These are phyloP conservation scores for Xestia c-nigrum DNA, from an alignment of 2,888 invertebrate species.

Conservation along the genomic window DNA sequence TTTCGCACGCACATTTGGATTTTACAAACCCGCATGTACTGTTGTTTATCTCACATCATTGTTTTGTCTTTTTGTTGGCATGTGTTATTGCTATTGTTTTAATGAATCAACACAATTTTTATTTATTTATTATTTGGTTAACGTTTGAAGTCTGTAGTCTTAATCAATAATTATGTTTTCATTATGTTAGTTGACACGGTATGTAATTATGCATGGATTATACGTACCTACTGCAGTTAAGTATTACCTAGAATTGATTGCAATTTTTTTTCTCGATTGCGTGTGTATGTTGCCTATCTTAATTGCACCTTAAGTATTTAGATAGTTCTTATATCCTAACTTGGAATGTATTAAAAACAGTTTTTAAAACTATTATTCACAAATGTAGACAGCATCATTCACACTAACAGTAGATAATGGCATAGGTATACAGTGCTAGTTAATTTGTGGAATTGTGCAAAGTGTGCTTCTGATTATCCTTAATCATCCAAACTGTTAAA, in stretches of 20 bases:
- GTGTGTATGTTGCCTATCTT: constrained; percentile 16
- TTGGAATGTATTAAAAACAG: not conserved
- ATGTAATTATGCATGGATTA: constrained; percentile 27
- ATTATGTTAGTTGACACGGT: constrained; percentile 3
- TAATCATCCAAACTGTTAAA: not conserved
- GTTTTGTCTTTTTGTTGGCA: constrained; percentile 25
- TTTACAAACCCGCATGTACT: constrained; percentile 67
- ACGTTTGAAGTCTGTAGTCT: not conserved
- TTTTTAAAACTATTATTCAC: not conserved
- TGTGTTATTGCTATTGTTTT: constrained; percentile 33
- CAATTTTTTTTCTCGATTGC: constrained; percentile 28
- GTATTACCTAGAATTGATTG: constrained; percentile 19
- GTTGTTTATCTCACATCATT: constrained; percentile 30
- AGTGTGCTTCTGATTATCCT: not conserved
- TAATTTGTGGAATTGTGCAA: not conserved
- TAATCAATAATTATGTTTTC: constrained; percentile 8
- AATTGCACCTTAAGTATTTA: constrained; percentile 6
- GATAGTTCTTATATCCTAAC: constrained; percentile 6
- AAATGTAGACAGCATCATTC: not conserved
- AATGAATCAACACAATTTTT: constrained; percentile 8
- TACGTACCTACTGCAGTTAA: not conserved
- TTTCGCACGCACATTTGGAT: constrained; percentile 73
- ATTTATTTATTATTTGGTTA: constrained; percentile 1
- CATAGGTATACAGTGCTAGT: not conserved
- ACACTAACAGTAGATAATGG: not conserved